Percentiles rank a stretch among this genome's conserved stretches.
Evolutionary conservation across 2,888 invertebrate genomes (phyloP).

Genomic region (Thecophora atra): DNA sequence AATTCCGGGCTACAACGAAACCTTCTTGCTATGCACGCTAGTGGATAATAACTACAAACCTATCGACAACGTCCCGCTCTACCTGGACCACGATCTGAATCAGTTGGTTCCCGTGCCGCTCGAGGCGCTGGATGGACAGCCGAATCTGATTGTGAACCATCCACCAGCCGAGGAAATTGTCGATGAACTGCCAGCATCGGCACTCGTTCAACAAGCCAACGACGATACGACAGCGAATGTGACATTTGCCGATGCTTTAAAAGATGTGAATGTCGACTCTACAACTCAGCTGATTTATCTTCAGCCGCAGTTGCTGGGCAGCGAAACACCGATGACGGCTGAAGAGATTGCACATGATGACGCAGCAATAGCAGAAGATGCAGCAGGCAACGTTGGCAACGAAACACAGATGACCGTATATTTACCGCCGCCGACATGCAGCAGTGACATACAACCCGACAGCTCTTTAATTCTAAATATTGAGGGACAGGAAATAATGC

Average conservation of each 20-base stretch:
- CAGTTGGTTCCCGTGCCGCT: constrained; percentile 58
- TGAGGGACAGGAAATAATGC: constrained; percentile 64
- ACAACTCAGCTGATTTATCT: constrained; percentile 51
- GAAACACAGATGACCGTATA: constrained; percentile 27
- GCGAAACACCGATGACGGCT: constrained; percentile 6
- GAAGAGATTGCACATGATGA: constrained; percentile 30
- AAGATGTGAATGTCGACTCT: constrained; percentile 43
- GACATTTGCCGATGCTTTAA: background rate
- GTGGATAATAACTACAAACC: constrained; percentile 74
- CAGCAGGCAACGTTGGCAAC: constrained; percentile 27
- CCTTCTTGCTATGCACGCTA: constrained; percentile 74
- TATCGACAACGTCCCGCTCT: constrained; percentile 71
- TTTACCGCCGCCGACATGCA: constrained; percentile 38
- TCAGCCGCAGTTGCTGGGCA: constrained; percentile 12
- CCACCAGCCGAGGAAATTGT: constrained; percentile 42
- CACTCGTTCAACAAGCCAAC: constrained; percentile 22
- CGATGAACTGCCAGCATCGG: constrained; percentile 32
- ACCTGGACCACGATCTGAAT: constrained; percentile 57
- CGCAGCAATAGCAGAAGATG: background rate
- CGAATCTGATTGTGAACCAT: constrained; percentile 49
- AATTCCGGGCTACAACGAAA: constrained; percentile 78
- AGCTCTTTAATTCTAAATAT: constrained; percentile 46
- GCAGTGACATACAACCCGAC: constrained; percentile 40
- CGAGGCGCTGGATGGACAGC: constrained; percentile 52
- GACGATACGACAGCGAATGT: background rate